phyloP scores from a whole-genome alignment of 2,113 vertebrate genomes.

The Myiagra hebetior region DNA sequence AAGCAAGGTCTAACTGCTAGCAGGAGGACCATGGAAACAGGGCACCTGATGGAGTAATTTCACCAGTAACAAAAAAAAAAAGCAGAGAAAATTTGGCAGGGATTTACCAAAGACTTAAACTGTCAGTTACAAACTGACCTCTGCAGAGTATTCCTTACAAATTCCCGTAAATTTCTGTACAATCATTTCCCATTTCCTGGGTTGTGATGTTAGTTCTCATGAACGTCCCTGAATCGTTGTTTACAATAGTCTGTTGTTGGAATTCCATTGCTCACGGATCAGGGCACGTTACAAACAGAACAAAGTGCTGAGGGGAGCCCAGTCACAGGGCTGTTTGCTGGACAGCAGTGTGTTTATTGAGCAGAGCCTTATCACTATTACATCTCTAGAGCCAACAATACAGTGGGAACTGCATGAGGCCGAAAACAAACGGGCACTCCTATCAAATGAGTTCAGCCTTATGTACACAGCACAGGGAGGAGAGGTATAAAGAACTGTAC shows the following conservation, averaged over 20 bases:
- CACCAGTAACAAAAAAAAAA: neutral
- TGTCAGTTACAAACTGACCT: neutral
- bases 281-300: neutral
- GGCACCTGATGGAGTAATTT: neutral
- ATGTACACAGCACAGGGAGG: neutral
- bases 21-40: neutral
- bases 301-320: neutral
- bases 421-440: neutral
- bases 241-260: neutral
- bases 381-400: conserved; percentile 19
- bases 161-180: neutral
- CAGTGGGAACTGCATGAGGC: neutral
- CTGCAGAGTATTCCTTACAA: neutral
- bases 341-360: neutral
- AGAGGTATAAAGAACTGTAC: neutral
- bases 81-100: neutral
- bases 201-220: neutral
- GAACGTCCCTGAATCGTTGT: neutral
- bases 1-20: neutral
- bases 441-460: neutral
- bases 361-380: conserved; percentile 8
- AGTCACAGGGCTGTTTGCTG: neutral
- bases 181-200: neutral
- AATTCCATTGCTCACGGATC: neutral
- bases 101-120: neutral